Evolutionary conservation across 2,113 vertebrate genomes (phyloP).

Genomic region (Rattus norvegicus): DNA sequence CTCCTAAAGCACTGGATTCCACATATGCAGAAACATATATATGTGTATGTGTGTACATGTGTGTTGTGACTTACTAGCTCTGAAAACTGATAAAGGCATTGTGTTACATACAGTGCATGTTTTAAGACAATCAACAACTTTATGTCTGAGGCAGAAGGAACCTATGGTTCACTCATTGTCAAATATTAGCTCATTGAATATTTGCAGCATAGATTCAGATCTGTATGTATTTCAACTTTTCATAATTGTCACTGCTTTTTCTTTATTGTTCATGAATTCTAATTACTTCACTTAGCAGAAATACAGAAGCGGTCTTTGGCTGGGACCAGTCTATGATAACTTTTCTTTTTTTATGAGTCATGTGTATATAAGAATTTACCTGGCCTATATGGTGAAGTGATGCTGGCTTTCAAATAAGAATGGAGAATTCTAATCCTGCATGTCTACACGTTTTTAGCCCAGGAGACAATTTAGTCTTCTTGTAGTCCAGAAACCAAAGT

Average conservation of each 20-base stretch:
- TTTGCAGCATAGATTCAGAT: neutral
- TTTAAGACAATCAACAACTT: neutral
- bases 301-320: neutral
- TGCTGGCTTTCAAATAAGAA: neutral
- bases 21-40: fast-evolving
- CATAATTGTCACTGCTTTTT: neutral
- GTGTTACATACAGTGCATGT: neutral
- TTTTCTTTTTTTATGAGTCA: neutral
- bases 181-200: neutral
- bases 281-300: neutral
- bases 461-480: neutral
- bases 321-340: neutral
- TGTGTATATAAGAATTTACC: neutral
- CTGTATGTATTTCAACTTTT: neutral
- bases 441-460: neutral
- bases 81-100: neutral
- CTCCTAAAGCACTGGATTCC: neutral
- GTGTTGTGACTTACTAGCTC: neutral
- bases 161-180: neutral
- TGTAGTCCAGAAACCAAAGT: neutral
- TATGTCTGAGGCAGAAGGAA: neutral
- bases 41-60: fast-evolving
- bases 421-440: neutral
- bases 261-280: neutral
- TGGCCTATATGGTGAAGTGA: neutral